Conservation (phyloP, 2,113 vertebrate genomes). For the Halcyon malimbica region DNA sequence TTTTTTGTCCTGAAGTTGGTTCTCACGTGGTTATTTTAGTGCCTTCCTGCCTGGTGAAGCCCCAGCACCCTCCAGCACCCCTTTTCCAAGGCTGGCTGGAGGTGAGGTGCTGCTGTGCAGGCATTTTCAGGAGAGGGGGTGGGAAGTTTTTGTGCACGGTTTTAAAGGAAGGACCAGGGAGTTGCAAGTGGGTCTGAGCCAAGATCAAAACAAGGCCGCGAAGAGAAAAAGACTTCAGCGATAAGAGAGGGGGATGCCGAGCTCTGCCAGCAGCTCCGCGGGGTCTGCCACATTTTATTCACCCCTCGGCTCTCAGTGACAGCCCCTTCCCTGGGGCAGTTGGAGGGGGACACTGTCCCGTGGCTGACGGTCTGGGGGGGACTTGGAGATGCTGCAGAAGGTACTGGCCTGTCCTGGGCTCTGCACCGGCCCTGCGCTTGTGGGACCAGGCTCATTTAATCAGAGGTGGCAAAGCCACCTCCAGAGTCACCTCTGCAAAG, state of each 20-base stretch:
- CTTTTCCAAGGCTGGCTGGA: neutral
- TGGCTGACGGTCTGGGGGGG: neutral
- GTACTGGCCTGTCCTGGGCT: neutral
- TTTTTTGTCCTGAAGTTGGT: neutral
- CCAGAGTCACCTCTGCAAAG: neutral
- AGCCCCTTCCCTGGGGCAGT: neutral
- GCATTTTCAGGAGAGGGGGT: neutral
- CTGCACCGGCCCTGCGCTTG: neutral
- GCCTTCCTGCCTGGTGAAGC: neutral
- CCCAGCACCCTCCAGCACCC: neutral
- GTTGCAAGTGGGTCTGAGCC: neutral
- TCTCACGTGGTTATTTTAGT: neutral
- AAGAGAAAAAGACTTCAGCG: neutral
- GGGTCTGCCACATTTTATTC: neutral
- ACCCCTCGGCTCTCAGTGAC: neutral
- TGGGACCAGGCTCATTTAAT: neutral
- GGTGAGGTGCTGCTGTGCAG: fast-evolving
- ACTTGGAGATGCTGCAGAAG: neutral
- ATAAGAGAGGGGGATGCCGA: neutral
- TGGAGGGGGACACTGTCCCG: neutral
- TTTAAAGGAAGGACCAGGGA: neutral
- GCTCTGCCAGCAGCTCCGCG: neutral
- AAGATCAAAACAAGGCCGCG: neutral
- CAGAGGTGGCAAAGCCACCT: neutral
- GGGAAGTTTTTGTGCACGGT: neutral